Conservation (phyloP, 2,888 invertebrate genomes). For the Automeris io region DNA sequence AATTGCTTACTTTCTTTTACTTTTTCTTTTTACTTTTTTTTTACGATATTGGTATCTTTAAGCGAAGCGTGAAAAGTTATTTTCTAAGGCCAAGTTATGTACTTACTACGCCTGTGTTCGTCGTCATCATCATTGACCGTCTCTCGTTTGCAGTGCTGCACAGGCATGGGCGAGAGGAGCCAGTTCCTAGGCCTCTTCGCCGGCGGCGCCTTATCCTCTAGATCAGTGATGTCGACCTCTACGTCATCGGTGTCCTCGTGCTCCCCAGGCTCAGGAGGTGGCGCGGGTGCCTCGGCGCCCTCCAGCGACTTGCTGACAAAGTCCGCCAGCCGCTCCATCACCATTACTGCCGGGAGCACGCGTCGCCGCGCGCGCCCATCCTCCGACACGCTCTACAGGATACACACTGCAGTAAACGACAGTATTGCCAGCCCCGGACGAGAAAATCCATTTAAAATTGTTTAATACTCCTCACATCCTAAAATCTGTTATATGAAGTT, state of each 20-base stretch:
- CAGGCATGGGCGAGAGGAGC: conserved; percentile 64
- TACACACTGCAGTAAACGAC: conserved; percentile 50
- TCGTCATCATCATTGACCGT: conserved; percentile 52
- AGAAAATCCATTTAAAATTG: too few species aligned
- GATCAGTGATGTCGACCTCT: conserved; percentile 68
- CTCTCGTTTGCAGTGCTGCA: conserved; percentile 55
- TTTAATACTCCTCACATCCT: too few species aligned
- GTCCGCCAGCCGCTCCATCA: conserved; percentile 93
- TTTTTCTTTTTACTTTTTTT: too few species aligned
- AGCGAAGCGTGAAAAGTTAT: too few species aligned
- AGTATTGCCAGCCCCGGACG: too few species aligned
- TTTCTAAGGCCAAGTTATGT: too few species aligned
- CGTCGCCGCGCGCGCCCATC: conserved; percentile 59
- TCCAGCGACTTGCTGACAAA: conserved; percentile 93
- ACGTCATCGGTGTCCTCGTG: conserved; percentile 54
- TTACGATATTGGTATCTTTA: too few species aligned
- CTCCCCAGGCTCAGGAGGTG: conserved; percentile 69
- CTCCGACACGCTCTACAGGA: conserved; percentile 53
- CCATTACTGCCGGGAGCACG: conserved; percentile 67
- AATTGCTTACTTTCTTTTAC: too few species aligned
- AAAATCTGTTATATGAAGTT: too few species aligned
- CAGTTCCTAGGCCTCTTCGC: conserved; percentile 63
- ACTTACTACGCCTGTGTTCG: conserved; percentile 61
- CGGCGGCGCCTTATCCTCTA: conserved; percentile 59
- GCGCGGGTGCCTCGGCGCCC: conserved; percentile 71